These are phyloP conservation scores for Peucedramus taeniatus DNA, from an alignment of 2,113 vertebrate genomes.

Conservation along the genomic window DNA sequence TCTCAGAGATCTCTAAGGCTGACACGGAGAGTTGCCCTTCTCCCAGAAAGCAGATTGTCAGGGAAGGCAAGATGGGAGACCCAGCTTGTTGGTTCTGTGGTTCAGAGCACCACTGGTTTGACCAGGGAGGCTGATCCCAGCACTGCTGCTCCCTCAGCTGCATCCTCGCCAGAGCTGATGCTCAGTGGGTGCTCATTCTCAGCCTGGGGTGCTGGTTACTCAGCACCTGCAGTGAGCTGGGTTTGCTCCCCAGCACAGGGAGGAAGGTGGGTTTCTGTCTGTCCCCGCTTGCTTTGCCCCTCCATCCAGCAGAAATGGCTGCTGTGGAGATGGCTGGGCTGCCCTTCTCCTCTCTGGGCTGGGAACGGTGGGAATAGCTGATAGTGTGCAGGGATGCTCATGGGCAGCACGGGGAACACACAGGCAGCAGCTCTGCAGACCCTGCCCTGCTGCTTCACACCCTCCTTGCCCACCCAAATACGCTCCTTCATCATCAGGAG, in stretches of 20 bases:
- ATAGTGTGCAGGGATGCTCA: fast-evolving
- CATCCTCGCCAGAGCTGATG: fast-evolving
- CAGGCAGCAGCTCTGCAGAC: neutral
- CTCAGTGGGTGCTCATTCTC: neutral
- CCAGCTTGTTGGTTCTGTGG: neutral
- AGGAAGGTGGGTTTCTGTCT: neutral
- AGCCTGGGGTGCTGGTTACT: neutral
- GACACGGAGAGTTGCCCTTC: fast-evolving
- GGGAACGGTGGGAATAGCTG: neutral
- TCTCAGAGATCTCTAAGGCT: neutral
- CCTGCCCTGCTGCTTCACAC: neutral
- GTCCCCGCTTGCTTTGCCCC: fast-evolving
- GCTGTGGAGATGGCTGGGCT: neutral
- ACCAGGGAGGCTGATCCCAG: neutral
- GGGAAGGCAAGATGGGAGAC: neutral
- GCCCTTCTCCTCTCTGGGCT: neutral
- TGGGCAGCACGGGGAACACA: neutral
- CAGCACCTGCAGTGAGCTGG: neutral
- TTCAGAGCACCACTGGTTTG: neutral
- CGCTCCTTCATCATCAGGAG: neutral
- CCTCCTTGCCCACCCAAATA: neutral
- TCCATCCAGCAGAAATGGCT: neutral
- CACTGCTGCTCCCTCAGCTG: fast-evolving
- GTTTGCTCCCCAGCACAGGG: neutral
- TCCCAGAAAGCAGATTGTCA: neutral